These are phyloP conservation scores for Barnardius zonarius DNA, from an alignment of 2,113 vertebrate species.

Conservation along the genomic window DNA sequence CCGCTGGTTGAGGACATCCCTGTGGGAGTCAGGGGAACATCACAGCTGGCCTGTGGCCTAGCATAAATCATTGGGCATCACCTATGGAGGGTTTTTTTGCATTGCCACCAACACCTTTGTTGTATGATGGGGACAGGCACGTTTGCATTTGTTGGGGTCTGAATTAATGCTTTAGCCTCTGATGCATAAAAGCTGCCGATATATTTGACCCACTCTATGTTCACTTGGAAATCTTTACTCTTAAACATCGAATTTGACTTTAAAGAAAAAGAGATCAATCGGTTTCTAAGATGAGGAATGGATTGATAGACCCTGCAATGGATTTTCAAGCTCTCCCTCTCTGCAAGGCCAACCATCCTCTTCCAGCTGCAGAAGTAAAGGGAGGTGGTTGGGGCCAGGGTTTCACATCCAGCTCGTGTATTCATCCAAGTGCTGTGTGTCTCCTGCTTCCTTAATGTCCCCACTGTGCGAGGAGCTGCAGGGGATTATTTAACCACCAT, in stretches of 20 bases:
- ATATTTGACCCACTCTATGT: background rate
- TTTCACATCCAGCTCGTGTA: background rate
- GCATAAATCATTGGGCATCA: background rate
- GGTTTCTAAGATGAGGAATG: background rate
- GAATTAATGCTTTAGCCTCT: conserved; percentile 1
- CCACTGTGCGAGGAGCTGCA: rapidly evolving
- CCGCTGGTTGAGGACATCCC: background rate
- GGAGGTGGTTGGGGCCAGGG: background rate
- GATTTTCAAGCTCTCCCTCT: background rate
- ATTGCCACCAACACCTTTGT: background rate
- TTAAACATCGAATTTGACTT: background rate
- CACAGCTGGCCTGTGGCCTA: background rate
- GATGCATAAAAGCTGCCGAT: background rate
- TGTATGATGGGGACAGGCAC: background rate
- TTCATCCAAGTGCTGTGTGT: background rate
- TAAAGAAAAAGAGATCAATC: background rate
- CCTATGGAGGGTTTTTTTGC: background rate
- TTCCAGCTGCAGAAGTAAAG: background rate
- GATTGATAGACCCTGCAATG: background rate
- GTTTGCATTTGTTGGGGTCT: background rate
- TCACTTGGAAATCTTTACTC: conserved; percentile 29
- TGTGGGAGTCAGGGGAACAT: background rate
- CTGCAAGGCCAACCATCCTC: background rate
- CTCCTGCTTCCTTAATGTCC: background rate
- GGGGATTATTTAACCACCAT: background rate